phyloP scores from a whole-genome alignment of 2,888 invertebrate species.

The Heliconius ismenius region DNA sequence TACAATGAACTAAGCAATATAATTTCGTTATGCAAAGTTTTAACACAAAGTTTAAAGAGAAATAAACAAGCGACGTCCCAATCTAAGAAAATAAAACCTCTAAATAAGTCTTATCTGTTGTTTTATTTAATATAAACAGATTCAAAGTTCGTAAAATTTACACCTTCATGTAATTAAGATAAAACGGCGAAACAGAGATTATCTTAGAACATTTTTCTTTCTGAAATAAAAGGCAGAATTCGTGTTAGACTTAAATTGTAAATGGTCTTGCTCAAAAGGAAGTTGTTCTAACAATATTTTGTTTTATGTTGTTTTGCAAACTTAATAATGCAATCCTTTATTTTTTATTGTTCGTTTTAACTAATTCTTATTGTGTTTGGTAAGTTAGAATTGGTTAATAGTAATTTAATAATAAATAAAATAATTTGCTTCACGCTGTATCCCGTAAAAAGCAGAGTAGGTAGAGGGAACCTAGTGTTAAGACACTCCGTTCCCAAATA shows the following conservation, averaged over 20 bases:
- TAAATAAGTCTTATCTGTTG: conserved; percentile 30
- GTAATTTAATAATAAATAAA: neutral
- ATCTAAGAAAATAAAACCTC: conserved; percentile 16
- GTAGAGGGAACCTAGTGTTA: too few species aligned
- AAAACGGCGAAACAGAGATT: conserved; percentile 26
- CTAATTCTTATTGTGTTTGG: neutral
- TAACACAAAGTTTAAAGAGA: neutral
- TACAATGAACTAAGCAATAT: neutral
- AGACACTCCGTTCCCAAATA: too few species aligned
- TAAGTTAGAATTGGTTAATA: neutral
- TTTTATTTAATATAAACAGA: conserved; percentile 35
- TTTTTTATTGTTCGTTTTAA: conserved; percentile 8
- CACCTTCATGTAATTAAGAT: conserved; percentile 31
- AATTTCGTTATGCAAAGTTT: neutral
- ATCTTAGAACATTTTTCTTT: conserved; percentile 28
- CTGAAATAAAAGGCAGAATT: conserved; percentile 23
- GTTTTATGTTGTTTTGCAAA: conserved; percentile 11
- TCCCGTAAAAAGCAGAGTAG: too few species aligned
- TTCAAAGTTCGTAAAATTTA: conserved; percentile 34
- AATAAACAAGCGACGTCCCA: conserved; percentile 4
- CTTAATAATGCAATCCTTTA: conserved; percentile 19
- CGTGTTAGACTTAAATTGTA: conserved; percentile 11
- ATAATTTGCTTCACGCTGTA: too few species aligned
- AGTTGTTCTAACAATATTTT: conserved; percentile 18
- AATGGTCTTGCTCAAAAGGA: conserved; percentile 18